Evolutionary conservation across 2,797 vertebrate genomes (phyloP).

Genomic region (Cichlasoma orientale): DNA sequence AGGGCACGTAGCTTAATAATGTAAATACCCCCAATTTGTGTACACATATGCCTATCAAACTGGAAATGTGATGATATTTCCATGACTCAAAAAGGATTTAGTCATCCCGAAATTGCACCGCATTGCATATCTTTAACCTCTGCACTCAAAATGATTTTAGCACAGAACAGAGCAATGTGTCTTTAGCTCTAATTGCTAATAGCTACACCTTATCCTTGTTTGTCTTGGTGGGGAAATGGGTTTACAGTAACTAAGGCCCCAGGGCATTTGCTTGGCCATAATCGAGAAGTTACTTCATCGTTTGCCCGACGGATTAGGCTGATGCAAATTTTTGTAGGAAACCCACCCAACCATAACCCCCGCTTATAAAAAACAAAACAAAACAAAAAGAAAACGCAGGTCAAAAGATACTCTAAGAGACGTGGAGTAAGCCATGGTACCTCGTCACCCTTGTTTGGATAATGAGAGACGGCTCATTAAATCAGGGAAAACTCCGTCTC

Average conservation of each 20-base stretch:
- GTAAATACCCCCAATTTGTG: constrained; percentile 68
- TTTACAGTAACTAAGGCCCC: constrained; percentile 40
- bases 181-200: constrained; percentile 40
- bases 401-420: constrained; percentile 58
- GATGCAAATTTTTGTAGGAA: constrained; percentile 53
- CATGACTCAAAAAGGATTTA: constrained; percentile 43
- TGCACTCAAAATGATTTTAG: constrained; percentile 40
- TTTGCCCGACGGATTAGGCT: constrained; percentile 55
- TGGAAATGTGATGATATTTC: constrained; percentile 45
- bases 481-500: constrained; percentile 74
- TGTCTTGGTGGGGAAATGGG: constrained; percentile 61
- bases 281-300: constrained; percentile 54
- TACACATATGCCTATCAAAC: constrained; percentile 58
- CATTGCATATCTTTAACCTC: constrained; percentile 37
- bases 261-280: constrained; percentile 52
- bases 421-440: constrained; percentile 58
- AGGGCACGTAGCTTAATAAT: constrained; percentile 70
- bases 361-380: constrained; percentile 36
- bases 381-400: constrained; percentile 61
- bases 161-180: constrained; percentile 27
- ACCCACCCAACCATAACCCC: constrained; percentile 46
- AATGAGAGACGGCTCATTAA: constrained; percentile 79
- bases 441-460: constrained; percentile 72
- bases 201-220: constrained; percentile 61
- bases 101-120: constrained; percentile 32